phyloP scores from a whole-genome alignment of 2,888 invertebrate species.

The Nomada fabriciana region DNA sequence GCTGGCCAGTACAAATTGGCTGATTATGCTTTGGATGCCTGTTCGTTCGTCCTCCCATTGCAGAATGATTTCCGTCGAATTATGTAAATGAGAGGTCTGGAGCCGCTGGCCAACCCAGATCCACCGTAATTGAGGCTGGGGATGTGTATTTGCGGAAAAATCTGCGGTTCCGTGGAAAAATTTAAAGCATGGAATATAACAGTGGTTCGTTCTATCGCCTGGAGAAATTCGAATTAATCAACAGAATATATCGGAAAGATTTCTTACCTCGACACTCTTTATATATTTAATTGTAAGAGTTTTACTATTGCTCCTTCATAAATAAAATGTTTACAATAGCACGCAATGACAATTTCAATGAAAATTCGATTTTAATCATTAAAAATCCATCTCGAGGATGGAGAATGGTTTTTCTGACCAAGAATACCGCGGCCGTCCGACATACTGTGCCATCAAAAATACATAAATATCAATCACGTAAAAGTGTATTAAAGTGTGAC shows the following conservation, averaged over 20 bases:
- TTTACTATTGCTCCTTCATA: too few relatives aligned
- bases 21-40: constrained; percentile 56
- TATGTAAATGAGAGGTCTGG: constrained; percentile 69
- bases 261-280: neutral
- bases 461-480: constrained; percentile 25
- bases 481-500: constrained; percentile 22
- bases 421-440: neutral
- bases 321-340: too few relatives aligned
- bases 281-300: neutral
- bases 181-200: neutral
- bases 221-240: constrained; percentile 15
- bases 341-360: neutral
- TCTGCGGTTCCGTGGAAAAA: constrained; percentile 44
- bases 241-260: neutral
- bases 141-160: constrained; percentile 50
- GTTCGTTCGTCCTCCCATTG: constrained; percentile 36
- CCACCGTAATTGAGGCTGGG: constrained; percentile 61
- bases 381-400: neutral
- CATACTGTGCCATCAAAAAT: neutral
- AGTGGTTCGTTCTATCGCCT: neutral
- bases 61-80: constrained; percentile 68
- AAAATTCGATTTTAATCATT: neutral
- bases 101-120: constrained; percentile 49
- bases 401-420: neutral
- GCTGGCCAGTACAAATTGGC: constrained; percentile 46